These are phyloP conservation scores for Bovichtus diacanthus DNA, from an alignment of 2,797 vertebrate genomes.

Conservation along the genomic window DNA sequence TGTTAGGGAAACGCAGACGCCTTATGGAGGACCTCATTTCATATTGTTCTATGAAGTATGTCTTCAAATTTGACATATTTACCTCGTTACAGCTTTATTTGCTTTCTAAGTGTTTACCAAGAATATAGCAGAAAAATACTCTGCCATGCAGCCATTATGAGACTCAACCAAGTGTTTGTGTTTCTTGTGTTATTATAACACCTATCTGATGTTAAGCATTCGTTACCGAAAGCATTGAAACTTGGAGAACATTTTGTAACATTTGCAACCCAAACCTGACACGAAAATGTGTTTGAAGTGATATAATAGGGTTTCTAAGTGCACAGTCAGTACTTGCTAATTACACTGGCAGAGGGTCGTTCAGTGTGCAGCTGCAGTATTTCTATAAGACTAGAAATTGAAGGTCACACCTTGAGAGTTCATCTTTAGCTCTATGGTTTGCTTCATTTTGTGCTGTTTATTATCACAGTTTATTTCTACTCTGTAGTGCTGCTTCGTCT, in stretches of 20 bases:
- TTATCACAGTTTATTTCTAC: background rate
- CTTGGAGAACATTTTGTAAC: background rate
- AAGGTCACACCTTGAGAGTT: slow-evolving; percentile 18
- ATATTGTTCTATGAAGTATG: background rate
- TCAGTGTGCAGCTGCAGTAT: background rate
- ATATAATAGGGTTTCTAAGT: background rate
- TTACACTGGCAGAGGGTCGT: background rate
- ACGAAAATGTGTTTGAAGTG: background rate
- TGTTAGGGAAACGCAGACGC: too few species aligned
- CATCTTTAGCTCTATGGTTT: background rate
- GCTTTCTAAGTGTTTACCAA: background rate
- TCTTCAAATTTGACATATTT: background rate
- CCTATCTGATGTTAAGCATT: background rate
- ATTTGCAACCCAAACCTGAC: background rate
- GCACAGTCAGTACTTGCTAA: background rate
- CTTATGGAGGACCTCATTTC: background rate
- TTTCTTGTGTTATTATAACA: background rate
- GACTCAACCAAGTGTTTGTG: background rate
- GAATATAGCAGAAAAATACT: background rate
- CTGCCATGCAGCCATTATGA: too few species aligned
- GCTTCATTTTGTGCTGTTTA: background rate
- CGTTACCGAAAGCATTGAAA: background rate
- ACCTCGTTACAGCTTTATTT: background rate
- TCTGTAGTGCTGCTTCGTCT: background rate
- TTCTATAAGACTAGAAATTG: background rate